Evolutionary conservation across 2,797 vertebrate genomes (phyloP).

Genomic region (Stomatorhinus walkeri): DNA sequence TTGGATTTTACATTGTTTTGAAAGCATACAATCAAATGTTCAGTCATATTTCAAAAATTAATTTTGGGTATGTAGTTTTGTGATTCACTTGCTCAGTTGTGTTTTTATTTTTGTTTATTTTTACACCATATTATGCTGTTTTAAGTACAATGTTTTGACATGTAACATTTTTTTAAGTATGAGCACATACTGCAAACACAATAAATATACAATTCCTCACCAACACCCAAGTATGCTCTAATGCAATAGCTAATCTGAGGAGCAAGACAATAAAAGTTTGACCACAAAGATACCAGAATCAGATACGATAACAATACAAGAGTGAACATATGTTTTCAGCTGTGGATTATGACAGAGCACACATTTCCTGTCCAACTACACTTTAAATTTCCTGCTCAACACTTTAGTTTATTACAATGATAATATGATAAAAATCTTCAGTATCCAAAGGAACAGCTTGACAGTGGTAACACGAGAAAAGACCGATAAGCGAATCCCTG

Average conservation of each 20-base stretch:
- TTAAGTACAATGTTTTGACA: neutral
- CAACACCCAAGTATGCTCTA: neutral
- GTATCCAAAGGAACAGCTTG: slow-evolving; percentile 61
- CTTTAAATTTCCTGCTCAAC: slow-evolving; percentile 97
- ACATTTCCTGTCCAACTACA: slow-evolving; percentile 97
- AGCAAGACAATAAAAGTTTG: slow-evolving; percentile 42
- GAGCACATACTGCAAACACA: neutral
- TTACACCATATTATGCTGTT: neutral
- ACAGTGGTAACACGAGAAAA: slow-evolving; percentile 50
- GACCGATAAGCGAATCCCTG: slow-evolving; percentile 55
- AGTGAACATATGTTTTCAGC: slow-evolving; percentile 85
- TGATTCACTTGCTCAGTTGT: neutral
- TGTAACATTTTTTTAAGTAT: neutral
- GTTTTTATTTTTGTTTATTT: neutral
- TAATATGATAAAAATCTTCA: slow-evolving; percentile 72
- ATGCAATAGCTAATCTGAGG: neutral
- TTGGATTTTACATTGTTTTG: neutral
- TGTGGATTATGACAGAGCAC: slow-evolving; percentile 96
- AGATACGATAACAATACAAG: slow-evolving; percentile 73
- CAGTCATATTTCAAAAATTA: neutral
- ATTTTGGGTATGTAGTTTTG: neutral
- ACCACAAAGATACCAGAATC: slow-evolving; percentile 60
- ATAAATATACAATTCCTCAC: neutral
- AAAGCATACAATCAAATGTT: neutral
- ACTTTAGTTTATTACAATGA: slow-evolving; percentile 74